Base-by-base conservation (phyloP, 2,888 invertebrate genomes). In the Trichogramma evanescens region DNA sequence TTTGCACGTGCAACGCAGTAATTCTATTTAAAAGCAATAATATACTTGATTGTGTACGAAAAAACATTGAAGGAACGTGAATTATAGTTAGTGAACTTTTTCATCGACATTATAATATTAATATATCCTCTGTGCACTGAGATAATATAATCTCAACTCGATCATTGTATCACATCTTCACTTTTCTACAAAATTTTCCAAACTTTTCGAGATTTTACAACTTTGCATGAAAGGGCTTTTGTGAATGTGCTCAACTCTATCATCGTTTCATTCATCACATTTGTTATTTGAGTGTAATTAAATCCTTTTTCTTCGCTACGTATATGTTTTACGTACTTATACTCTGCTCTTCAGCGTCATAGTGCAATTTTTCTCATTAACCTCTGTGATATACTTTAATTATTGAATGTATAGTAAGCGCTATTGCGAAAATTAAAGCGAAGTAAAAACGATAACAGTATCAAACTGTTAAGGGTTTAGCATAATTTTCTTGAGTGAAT, bases 331-430 rank as follows among this genome's bases (percentile, higher is more conserved):
- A 67, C 65, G 63, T 71, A 70, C 50, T 9, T 63, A 62, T 69
- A 69, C 64, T 71, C 70, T 67, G 64, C 69, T 67, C 26, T 26
- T 68, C 66, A 64, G 70, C 68, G 66, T 71, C 66, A 63, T 71
- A 72, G 70, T 71, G 67, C 63, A 65, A 72, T 73, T 71, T 73
- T 73, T 70, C 26, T 26, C 26, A 71, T 75, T 74, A 71, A 75
- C 71, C 74, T 75, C 76, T 76, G 76, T 76, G 76, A 76, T 76
- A 76, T 74, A 74, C 72, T 73, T 73, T 73, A 74, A 73, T 71
- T 70, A 71, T 74, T 74, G 72, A 68, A 65, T 73, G 71, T 73
- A 72, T 71, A 70, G 71, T 71, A 70, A 69, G 63, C 55, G 63
- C 66, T 56, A 58, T 55, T 52, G 54, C 43, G 10, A 61, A 61